Conservation (phyloP, 2,888 invertebrate genomes). For the Drosophila setosimentum region DNA sequence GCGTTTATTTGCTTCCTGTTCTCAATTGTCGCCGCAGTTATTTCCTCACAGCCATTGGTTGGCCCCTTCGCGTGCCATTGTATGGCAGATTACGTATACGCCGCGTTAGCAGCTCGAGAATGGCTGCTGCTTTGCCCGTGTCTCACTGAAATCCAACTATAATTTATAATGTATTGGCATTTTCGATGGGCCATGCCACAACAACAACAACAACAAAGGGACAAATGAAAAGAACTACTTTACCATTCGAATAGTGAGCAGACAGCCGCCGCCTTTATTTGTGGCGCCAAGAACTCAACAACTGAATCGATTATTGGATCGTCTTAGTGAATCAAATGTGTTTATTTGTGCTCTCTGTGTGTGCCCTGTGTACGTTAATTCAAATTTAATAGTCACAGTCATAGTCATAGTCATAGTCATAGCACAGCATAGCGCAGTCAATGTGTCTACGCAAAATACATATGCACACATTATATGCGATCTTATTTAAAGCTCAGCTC, state of each 20-base stretch:
- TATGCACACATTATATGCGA: slow-evolving; percentile 9
- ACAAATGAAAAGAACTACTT: slow-evolving; percentile 34
- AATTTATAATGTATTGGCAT: slow-evolving; percentile 74
- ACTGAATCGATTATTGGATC: slow-evolving; percentile 58
- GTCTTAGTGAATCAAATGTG: slow-evolving; percentile 27
- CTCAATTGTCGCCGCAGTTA: slow-evolving; percentile 66
- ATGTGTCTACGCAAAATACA: not conserved
- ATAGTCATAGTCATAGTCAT: not conserved
- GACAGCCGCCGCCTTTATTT: slow-evolving; percentile 26
- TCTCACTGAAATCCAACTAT: slow-evolving; percentile 60
- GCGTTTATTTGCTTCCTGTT: slow-evolving; percentile 70
- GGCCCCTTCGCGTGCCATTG: slow-evolving; percentile 39
- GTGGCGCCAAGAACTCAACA: slow-evolving; percentile 45
- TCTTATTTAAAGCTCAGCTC: slow-evolving; percentile 18
- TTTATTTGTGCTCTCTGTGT: not conserved
- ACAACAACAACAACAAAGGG: slow-evolving; percentile 5
- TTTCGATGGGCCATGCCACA: slow-evolving; percentile 20
- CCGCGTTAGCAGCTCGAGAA: slow-evolving; percentile 45
- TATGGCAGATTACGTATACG: slow-evolving; percentile 71
- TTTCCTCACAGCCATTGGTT: slow-evolving; percentile 28
- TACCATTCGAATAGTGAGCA: slow-evolving; percentile 16
- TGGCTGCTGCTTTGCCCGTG: slow-evolving; percentile 9
- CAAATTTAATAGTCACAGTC: slow-evolving; percentile 35
- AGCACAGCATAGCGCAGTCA: not conserved
- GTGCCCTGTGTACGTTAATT: slow-evolving; percentile 31